Percentiles rank a stretch among this genome's conserved stretches.
Conservation (phyloP, 2,797 vertebrate genomes). For the Dryobates pubescens region DNA sequence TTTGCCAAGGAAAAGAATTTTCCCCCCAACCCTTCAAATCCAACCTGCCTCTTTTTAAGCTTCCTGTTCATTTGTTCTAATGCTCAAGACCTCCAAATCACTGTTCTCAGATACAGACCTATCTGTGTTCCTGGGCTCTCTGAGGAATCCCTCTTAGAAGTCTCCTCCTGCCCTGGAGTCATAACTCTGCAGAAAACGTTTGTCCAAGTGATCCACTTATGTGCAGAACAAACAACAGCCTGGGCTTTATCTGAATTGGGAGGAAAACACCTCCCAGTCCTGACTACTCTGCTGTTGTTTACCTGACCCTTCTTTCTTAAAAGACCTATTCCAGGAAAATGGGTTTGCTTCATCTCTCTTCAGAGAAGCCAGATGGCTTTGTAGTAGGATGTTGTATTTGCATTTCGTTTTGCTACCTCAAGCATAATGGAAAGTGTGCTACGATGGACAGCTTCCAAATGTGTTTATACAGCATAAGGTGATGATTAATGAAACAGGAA, state of each 20-base stretch:
- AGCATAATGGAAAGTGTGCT: background rate
- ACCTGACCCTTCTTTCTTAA: background rate
- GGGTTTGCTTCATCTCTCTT: background rate
- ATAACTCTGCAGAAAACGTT: background rate
- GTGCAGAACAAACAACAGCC: background rate
- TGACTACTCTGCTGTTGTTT: background rate
- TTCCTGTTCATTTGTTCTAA: background rate
- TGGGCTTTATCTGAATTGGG: background rate
- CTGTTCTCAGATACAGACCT: background rate
- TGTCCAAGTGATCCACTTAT: background rate
- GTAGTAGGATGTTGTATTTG: constrained; percentile 24
- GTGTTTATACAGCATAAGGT: background rate
- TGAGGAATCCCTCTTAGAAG: background rate
- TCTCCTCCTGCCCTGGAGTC: background rate
- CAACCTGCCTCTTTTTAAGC: background rate
- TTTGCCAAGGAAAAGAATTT: background rate
- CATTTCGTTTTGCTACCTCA: constrained; percentile 15
- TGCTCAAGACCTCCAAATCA: background rate
- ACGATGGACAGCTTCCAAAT: background rate
- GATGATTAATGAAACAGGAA: background rate
- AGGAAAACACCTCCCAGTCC: background rate
- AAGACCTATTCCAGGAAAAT: background rate
- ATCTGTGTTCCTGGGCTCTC: background rate
- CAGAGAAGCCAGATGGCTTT: constrained; percentile 33
- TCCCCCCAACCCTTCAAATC: background rate